A percentile compares a stretch with the other conserved stretches of the same genome.
Evolutionary conservation across 2,888 invertebrate species (phyloP).

Genomic region (Eupeodes luniger): DNA sequence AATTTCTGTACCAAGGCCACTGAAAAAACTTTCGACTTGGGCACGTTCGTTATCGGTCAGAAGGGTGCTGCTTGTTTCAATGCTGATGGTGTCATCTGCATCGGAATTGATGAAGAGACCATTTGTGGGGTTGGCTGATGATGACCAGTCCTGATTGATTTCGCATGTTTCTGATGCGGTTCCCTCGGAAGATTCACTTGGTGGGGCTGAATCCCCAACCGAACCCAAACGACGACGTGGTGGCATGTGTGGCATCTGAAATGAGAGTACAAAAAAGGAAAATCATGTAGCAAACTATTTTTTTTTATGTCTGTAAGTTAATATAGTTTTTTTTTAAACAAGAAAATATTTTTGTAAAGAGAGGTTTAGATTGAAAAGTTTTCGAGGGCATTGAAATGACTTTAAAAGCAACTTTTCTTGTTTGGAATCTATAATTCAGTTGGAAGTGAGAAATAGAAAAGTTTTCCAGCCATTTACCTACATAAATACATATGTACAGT

Average conservation of each 20-base stretch:
- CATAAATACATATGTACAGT: background rate
- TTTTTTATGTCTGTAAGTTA: background rate
- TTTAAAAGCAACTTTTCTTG: background rate
- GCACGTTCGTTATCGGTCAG: conserved; percentile 88
- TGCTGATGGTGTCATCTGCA: conserved; percentile 82
- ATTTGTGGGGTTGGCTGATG: conserved; percentile 82
- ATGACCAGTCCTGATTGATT: conserved; percentile 81
- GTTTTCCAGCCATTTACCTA: conserved; percentile 11
- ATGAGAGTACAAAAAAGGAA: conserved; percentile 66
- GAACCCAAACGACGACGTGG: conserved; percentile 86
- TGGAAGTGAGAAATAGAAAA: conserved; percentile 63
- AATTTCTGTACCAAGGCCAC: conserved; percentile 91
- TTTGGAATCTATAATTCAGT: conserved; percentile 53
- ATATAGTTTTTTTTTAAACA: background rate
- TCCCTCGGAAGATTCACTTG: conserved; percentile 85
- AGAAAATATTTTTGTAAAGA: background rate
- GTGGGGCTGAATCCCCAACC: conserved; percentile 86
- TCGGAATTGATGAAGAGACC: conserved; percentile 82
- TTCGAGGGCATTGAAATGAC: conserved; percentile 15
- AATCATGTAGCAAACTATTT: conserved; percentile 52
- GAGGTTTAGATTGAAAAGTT: conserved; percentile 33
- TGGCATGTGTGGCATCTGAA: conserved; percentile 80
- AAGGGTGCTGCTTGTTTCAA: conserved; percentile 83
- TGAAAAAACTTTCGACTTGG: conserved; percentile 90
- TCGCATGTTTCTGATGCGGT: conserved; percentile 84